phyloP scores from a whole-genome alignment of 2,797 vertebrate genomes.

The Siniperca undulata region DNA sequence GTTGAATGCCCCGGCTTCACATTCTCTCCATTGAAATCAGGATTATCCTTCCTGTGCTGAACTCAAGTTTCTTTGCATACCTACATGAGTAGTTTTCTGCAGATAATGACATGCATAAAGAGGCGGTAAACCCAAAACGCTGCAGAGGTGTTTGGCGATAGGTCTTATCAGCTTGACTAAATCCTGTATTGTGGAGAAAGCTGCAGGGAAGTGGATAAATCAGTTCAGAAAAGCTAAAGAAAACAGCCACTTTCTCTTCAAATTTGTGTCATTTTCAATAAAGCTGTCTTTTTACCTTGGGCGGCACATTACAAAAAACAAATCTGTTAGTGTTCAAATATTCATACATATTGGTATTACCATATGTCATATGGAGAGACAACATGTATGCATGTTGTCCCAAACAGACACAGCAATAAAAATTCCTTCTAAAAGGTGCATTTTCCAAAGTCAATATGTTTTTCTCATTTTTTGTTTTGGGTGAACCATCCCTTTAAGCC shows the following conservation, averaged over 20 bases:
- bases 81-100: conserved; percentile 46
- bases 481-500: conserved; percentile 58
- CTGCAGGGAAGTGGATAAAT: not conserved
- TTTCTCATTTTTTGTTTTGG: conserved; percentile 9
- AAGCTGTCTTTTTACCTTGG: not conserved
- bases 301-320: not conserved
- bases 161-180: not conserved
- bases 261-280: not conserved
- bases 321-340: not conserved
- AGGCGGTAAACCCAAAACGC: conserved; percentile 53
- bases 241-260: not conserved
- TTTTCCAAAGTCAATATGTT: not conserved
- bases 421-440: not conserved
- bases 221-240: not conserved
- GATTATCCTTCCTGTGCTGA: conserved; percentile 61
- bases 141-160: not conserved
- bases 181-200: not conserved
- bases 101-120: conserved; percentile 23
- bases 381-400: not conserved
- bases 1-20: conserved; percentile 57
- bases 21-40: conserved; percentile 42
- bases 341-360: not conserved
- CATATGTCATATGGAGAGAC: too few relatives aligned
- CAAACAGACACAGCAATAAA: not conserved
- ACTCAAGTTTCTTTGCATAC: conserved; percentile 73